Conservation (phyloP, 2,888 invertebrate species). For the Chloroclystis v-ata region DNA sequence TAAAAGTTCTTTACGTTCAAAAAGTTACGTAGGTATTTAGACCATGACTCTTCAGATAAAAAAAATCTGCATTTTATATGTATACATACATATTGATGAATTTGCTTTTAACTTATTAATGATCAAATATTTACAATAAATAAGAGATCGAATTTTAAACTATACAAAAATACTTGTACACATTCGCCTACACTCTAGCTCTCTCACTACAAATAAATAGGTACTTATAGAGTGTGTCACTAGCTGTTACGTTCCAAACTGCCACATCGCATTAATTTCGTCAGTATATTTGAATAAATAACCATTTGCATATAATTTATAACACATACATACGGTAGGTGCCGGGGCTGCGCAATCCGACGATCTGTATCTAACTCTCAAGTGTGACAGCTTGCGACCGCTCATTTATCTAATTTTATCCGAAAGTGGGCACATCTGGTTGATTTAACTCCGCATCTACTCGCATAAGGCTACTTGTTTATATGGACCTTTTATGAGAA, state of each 20-base stretch:
- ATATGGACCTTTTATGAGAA: no score
- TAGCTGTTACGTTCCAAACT: slow-evolving; percentile 53
- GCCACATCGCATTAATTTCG: slow-evolving; percentile 65
- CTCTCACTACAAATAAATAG: slow-evolving; percentile 8
- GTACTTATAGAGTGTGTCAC: slow-evolving; percentile 34
- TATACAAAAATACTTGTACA: no score
- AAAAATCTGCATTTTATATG: no score
- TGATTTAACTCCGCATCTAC: slow-evolving; percentile 3
- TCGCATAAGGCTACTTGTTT: no score
- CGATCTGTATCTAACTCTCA: slow-evolving; percentile 49
- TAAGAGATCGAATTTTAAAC: no score
- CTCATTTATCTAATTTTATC: slow-evolving; percentile 50
- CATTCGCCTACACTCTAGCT: no score
- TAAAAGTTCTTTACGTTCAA: no score
- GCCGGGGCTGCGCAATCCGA: slow-evolving; percentile 44
- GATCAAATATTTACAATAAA: no score
- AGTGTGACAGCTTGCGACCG: slow-evolving; percentile 45
- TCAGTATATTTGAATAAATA: slow-evolving; percentile 72
- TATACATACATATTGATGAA: no score
- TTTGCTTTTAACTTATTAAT: no score
- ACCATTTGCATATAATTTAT: slow-evolving; percentile 63
- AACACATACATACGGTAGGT: slow-evolving; percentile 38
- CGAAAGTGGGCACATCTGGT: slow-evolving; percentile 9
- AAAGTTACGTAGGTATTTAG: no score
- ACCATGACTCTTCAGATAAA: no score